These are phyloP conservation scores for Phaethon lepturus DNA, from an alignment of 2,113 vertebrate genomes.

Conservation along the genomic window DNA sequence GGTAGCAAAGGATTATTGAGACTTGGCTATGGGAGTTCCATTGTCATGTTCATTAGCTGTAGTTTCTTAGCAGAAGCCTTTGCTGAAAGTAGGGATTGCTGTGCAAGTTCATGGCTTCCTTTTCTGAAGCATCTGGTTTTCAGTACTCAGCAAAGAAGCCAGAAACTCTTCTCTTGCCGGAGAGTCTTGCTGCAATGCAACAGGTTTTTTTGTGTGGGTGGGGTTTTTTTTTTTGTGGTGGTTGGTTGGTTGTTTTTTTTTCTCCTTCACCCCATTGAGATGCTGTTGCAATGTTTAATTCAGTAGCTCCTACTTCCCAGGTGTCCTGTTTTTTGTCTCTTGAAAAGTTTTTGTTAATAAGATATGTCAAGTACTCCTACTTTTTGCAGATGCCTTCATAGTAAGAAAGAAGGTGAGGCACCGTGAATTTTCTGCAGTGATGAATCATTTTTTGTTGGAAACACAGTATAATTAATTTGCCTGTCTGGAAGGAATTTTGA, in stretches of 20 bases:
- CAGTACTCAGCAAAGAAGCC: neutral
- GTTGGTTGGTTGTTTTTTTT: neutral
- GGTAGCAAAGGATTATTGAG: neutral
- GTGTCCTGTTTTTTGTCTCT: neutral
- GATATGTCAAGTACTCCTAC: rapidly evolving
- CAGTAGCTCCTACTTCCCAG: neutral
- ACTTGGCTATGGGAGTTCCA: neutral
- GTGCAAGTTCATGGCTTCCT: neutral
- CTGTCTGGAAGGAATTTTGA: neutral
- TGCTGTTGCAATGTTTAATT: neutral
- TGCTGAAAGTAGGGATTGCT: neutral
- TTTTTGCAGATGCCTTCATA: neutral
- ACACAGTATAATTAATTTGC: neutral
- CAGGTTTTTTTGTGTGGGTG: too few species aligned
- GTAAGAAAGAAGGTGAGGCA: neutral
- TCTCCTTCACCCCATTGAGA: rapidly evolving
- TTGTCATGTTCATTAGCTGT: neutral
- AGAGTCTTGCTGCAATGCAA: neutral
- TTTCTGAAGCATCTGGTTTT: neutral
- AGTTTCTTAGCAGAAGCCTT: neutral
- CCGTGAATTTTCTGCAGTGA: neutral
- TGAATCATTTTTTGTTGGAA: neutral
- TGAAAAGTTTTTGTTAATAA: neutral
- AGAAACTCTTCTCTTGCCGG: neutral
- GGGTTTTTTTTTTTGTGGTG: neutral